Percentiles rank a stretch among this genome's conserved stretches.
These are phyloP conservation scores for Branchellion lobata DNA, from an alignment of 2,888 invertebrate genomes.

Conservation along the genomic window DNA sequence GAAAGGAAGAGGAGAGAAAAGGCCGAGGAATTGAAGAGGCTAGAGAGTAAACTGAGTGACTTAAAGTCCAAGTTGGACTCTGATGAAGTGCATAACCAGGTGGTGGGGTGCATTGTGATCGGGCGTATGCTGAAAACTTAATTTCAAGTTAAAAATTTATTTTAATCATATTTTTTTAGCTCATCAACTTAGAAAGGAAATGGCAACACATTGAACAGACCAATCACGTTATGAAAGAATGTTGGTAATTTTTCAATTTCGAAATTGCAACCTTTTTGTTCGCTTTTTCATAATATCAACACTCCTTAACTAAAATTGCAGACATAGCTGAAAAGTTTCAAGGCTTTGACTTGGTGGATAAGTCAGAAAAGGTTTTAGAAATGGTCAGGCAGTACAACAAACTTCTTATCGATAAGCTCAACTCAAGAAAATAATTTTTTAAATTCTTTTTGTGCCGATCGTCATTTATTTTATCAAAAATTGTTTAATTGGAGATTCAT, in stretches of 20 bases:
- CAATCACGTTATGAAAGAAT: constrained; percentile 71
- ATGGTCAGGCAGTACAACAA: constrained; percentile 67
- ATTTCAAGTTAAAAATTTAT: not conserved
- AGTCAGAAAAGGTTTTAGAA: constrained; percentile 68
- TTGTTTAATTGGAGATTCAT: not conserved
- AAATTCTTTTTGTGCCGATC: not conserved
- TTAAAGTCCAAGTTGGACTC: constrained; percentile 69
- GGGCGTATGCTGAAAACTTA: not conserved
- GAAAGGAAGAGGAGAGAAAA: constrained; percentile 58
- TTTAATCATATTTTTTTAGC: too few relatives aligned
- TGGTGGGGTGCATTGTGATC: too few relatives aligned
- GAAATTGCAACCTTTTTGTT: constrained; percentile 6
- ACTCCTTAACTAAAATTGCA: constrained; percentile 59
- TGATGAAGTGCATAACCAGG: constrained; percentile 69
- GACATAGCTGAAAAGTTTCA: constrained; percentile 68
- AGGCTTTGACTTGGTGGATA: constrained; percentile 71
- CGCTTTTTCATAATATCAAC: not conserved
- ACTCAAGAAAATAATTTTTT: constrained; percentile 15
- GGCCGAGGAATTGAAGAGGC: constrained; percentile 57
- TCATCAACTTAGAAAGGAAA: constrained; percentile 73
- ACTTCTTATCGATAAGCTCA: constrained; percentile 64
- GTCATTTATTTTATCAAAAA: not conserved
- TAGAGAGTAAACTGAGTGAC: constrained; percentile 59
- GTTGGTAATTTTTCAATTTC: constrained; percentile 63
- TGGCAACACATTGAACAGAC: constrained; percentile 71